phyloP scores from a whole-genome alignment of 2,797 vertebrate genomes.

The Salarias fasciatus region DNA sequence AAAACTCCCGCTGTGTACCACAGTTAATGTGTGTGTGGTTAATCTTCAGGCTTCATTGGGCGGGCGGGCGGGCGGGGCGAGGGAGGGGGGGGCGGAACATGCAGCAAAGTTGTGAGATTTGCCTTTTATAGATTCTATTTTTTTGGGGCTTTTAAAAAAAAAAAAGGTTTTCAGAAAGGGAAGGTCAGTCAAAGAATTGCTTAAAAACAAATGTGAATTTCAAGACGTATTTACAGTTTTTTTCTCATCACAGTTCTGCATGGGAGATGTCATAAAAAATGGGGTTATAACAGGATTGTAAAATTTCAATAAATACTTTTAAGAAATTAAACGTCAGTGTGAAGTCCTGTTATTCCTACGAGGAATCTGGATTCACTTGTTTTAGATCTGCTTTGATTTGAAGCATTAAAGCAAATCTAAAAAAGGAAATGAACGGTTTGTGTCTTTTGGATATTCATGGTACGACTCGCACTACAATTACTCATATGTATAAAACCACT shows the following conservation, averaged over 20 bases:
- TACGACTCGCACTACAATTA: no score
- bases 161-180: slow-evolving; percentile 69
- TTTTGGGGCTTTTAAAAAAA: slow-evolving; percentile 66
- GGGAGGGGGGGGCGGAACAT: slow-evolving; percentile 21
- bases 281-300: slow-evolving; percentile 84
- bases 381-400: not conserved
- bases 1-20: slow-evolving; percentile 52
- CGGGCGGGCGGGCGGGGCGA: no score
- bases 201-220: slow-evolving; percentile 75
- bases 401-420: no score
- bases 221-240: slow-evolving; percentile 72
- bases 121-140: slow-evolving; percentile 82
- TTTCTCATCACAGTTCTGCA: slow-evolving; percentile 80
- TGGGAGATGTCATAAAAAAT: slow-evolving; percentile 79
- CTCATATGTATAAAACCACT: no score
- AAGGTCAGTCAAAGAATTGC: slow-evolving; percentile 71
- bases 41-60: slow-evolving; percentile 53
- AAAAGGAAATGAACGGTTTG: not conserved
- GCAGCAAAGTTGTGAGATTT: slow-evolving; percentile 63
- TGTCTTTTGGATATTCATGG: no score
- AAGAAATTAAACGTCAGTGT: slow-evolving; percentile 73
- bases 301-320: slow-evolving; percentile 89
- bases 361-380: slow-evolving; percentile 2
- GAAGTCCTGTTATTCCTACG: slow-evolving; percentile 51
- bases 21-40: slow-evolving; percentile 50